Conservation (phyloP, 2,113 vertebrate species). For the Quiscalus mexicanus region DNA sequence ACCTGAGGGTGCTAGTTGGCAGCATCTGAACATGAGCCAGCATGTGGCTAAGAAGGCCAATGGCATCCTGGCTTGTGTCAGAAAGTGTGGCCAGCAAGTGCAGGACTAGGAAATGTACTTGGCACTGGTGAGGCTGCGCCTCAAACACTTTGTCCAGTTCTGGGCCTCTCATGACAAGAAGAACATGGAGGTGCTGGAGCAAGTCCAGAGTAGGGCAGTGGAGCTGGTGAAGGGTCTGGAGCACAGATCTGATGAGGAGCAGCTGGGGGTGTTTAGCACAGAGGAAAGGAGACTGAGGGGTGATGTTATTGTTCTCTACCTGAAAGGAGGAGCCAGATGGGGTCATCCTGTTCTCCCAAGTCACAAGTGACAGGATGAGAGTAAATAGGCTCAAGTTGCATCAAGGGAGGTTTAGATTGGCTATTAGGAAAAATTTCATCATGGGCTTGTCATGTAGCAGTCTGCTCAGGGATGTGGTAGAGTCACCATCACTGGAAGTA, state of each 20-base stretch:
- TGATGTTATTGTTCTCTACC: rapidly evolving
- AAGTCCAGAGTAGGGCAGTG: background rate
- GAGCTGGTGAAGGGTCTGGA: background rate
- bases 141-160: background rate
- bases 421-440: background rate
- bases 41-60: background rate
- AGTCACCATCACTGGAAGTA: background rate
- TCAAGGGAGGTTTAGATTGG: background rate
- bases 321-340: background rate
- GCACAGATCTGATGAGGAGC: background rate
- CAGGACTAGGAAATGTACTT: background rate
- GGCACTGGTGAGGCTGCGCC: rapidly evolving
- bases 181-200: background rate
- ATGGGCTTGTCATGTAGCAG: background rate
- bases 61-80: background rate
- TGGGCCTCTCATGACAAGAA: background rate
- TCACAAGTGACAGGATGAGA: background rate
- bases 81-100: background rate
- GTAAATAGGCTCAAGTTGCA: background rate
- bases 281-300: background rate
- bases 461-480: background rate
- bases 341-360: background rate
- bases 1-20: background rate
- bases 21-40: background rate
- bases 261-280: background rate